A percentile compares a stretch with the other conserved stretches of the same genome.
phyloP scores from a whole-genome alignment of 2,797 vertebrate species.

The Semaprochilodus insignis region DNA sequence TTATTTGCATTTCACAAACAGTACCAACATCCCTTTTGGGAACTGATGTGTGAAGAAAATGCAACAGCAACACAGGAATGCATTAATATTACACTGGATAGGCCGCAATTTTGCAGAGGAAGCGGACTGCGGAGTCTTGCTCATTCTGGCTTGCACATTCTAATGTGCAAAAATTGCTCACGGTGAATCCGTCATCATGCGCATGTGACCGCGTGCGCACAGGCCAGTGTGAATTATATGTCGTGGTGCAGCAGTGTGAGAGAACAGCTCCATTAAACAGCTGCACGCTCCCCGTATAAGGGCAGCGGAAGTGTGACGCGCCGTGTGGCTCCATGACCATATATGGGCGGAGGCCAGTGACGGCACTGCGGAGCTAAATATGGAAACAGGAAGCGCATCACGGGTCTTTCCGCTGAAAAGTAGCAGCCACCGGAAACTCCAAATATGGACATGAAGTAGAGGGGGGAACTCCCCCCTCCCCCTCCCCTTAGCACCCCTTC shows the following conservation, averaged over 20 bases:
- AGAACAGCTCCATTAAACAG: conserved; percentile 34
- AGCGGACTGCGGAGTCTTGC: too few relatives aligned
- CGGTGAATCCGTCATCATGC: too few relatives aligned
- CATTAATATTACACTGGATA: too few relatives aligned
- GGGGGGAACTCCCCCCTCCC: background rate
- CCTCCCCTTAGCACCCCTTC: background rate
- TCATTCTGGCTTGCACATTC: too few relatives aligned
- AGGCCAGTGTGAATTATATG: background rate
- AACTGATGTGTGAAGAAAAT: too few relatives aligned
- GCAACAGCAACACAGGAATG: too few relatives aligned
- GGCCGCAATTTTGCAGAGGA: too few relatives aligned
- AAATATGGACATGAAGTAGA: conserved; percentile 72
- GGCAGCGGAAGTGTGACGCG: conserved; percentile 53
- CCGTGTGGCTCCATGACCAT: conserved; percentile 32
- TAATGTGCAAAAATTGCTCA: too few relatives aligned
- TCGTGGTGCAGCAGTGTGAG: background rate
- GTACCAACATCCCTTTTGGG: too few relatives aligned
- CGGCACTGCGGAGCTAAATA: conserved; percentile 71
- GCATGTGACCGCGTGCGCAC: too few relatives aligned
- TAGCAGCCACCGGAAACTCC: conserved; percentile 71
- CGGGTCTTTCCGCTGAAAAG: conserved; percentile 72
- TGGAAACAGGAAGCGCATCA: conserved; percentile 77
- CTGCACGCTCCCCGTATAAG: conserved; percentile 50
- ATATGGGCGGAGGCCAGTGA: conserved; percentile 60
- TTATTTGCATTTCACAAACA: too few relatives aligned